phyloP scores from a whole-genome alignment of 1,140 invertebrate genomes.

The Theocolax elegans region DNA sequence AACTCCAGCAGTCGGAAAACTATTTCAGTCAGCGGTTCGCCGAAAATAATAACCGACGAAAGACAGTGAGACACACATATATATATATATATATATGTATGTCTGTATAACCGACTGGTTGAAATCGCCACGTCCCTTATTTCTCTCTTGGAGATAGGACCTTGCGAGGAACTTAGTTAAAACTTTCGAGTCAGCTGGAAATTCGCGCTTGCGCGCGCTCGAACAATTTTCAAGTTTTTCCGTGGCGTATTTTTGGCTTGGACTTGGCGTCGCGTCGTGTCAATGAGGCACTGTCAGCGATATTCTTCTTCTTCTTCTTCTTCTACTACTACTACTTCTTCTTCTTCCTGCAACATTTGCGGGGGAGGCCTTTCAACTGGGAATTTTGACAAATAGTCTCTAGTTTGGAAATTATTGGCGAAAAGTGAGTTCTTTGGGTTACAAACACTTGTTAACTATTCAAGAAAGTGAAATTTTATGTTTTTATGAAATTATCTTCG shows the following conservation, averaged over 20 bases:
- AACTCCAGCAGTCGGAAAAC: conserved; percentile 3
- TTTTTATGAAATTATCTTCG: no score
- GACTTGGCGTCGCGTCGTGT: not conserved
- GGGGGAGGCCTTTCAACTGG: no score
- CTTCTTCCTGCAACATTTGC: no score
- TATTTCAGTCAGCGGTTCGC: conserved; percentile 4
- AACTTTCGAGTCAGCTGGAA: conserved; percentile 16
- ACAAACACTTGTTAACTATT: no score
- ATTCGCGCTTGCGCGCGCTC: not conserved
- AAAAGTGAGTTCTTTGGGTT: no score
- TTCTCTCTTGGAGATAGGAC: no score
- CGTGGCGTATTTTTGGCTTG: not conserved
- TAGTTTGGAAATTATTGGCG: no score
- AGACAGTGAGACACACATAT: not conserved
- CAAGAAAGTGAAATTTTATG: no score
- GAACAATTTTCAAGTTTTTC: conserved; percentile 21
- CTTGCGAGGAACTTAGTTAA: conserved; percentile 25
- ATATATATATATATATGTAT: not conserved
- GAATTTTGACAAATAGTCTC: no score
- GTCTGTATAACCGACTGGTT: not conserved
- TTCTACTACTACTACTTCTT: no score
- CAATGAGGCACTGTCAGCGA: not conserved
- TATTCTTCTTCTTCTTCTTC: no score
- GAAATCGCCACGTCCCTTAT: no score
- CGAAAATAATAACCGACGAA: conserved; percentile 7